phyloP scores from a whole-genome alignment of 2,888 invertebrate genomes.

The Lasioglossum zephyrum region DNA sequence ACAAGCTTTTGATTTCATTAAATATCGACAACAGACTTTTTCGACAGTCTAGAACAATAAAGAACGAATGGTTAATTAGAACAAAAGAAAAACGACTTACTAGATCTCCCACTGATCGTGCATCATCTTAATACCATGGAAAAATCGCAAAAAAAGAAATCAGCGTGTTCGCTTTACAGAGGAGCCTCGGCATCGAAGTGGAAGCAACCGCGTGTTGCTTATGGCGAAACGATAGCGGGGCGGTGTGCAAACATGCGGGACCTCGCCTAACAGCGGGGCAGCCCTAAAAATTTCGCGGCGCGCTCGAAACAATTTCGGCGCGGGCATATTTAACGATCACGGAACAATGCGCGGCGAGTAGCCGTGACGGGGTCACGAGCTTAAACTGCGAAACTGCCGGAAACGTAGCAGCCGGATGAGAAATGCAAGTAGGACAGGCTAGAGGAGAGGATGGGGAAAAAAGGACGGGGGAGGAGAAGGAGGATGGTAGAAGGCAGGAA shows the following conservation, averaged over 20 bases:
- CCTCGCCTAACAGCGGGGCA: background rate
- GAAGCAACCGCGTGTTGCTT: background rate
- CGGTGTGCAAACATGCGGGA: background rate
- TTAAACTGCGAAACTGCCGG: slow-evolving; percentile 45
- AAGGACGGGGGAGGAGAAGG: background rate
- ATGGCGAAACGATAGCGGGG: background rate
- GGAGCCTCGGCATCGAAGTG: background rate
- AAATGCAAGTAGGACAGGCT: slow-evolving; percentile 40
- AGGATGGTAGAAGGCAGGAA: background rate
- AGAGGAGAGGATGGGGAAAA: slow-evolving; percentile 11
- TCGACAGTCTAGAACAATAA: no score
- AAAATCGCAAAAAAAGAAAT: background rate
- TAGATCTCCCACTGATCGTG: no score
- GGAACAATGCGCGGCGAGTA: slow-evolving; percentile 39
- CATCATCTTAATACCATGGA: background rate
- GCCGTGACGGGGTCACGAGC: slow-evolving; percentile 49
- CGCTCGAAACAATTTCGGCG: slow-evolving; percentile 45
- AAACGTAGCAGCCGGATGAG: slow-evolving; percentile 40
- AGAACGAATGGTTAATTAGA: no score
- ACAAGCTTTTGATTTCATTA: no score
- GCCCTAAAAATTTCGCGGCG: slow-evolving; percentile 28
- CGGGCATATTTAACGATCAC: slow-evolving; percentile 45
- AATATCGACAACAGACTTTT: no score
- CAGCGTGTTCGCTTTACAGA: background rate
- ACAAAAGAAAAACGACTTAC: no score